Percentiles rank a stretch among this genome's conserved stretches.
Conservation (phyloP, 2,888 invertebrate species). For the Aleiodes alternator region DNA sequence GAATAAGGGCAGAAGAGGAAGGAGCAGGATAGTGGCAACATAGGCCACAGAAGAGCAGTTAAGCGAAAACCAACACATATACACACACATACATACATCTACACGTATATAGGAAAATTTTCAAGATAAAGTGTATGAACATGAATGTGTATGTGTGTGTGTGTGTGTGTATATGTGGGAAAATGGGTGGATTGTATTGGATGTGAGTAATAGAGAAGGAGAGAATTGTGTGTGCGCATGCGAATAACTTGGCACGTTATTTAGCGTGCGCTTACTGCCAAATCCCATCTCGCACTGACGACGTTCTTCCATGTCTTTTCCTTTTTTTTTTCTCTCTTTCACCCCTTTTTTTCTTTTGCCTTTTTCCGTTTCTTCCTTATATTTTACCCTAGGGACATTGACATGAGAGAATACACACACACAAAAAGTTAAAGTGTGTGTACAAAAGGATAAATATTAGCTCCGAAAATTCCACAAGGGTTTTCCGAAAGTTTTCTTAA, state of each 20-base stretch:
- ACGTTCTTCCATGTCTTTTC: conserved; percentile 19
- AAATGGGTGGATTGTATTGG: conserved; percentile 38
- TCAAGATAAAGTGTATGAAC: conserved; percentile 39
- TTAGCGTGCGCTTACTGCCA: conserved; percentile 47
- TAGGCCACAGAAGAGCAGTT: not conserved
- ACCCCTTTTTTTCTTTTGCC: not conserved
- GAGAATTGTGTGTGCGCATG: conserved; percentile 54
- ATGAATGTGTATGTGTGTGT: too few species aligned
- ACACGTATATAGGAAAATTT: conserved; percentile 23
- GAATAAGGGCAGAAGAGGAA: conserved; percentile 25
- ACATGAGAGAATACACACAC: conserved; percentile 5
- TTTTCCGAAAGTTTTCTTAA: not conserved
- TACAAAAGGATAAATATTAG: conserved; percentile 1
- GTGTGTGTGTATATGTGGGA: conserved; percentile 37
- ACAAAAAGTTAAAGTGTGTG: too few species aligned
- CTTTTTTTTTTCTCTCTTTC: not conserved
- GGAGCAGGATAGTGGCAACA: conserved; percentile 27
- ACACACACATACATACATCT: too few species aligned
- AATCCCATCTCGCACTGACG: conserved; percentile 24
- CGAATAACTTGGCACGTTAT: conserved; percentile 44
- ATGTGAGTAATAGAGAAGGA: conserved; percentile 36
- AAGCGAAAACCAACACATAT: not conserved
- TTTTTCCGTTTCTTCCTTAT: not conserved
- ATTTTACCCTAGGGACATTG: conserved; percentile 4
- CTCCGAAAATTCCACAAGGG: not conserved